Base-by-base conservation (phyloP, 2,888 invertebrate genomes). In the Apotomis turbidana region DNA sequence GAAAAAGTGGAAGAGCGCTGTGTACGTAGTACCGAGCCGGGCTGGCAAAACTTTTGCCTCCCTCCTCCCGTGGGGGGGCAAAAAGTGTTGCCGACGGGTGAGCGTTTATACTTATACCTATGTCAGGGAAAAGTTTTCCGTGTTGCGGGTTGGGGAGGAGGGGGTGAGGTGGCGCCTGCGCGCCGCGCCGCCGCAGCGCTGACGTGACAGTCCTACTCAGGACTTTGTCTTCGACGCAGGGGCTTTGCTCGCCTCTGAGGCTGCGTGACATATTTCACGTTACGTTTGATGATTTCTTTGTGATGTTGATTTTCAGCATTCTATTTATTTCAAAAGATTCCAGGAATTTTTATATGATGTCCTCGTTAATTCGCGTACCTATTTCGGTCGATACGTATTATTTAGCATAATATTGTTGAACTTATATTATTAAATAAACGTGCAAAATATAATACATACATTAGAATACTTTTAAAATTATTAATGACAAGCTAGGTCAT, bases 1-100 rank as follows among this genome's bases (percentile, higher is more conserved):
- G 93, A 93, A 93, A 93, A 93, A 93, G 90, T 93, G 89, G 91
- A 92, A 91, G 91, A 92, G 93, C 91, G 87, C 90, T 91, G 92
- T 92, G 90, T 90, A 91, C 90, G 87, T 89, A 90, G 91, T 86
- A 88, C 89, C 84, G 88, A 89, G 89, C 85, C 83, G 87, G 91
- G 91, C 85, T 89, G 88, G 91, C 87, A 90, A 93, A 93, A 92
- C 84, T 93, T 93, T 93, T 91, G 84, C 90, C 90, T 77, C 89
- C 91, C 87, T 83, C 88, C 87, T 87, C 84, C 78, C 75, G 67
- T 70, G 80, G 83, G 92, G 91, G 85, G 92, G 92, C 91, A 92
- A 93, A 93, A 93, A 93, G 93, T 92, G 91, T 91, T 91, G 90
- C 91, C 91, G 91, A 88, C 91, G 90, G 92, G 91, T 88, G 90